Evolutionary conservation across 1,140 invertebrate species (phyloP).

Genomic region (Stenopsyche tienmushanensis): DNA sequence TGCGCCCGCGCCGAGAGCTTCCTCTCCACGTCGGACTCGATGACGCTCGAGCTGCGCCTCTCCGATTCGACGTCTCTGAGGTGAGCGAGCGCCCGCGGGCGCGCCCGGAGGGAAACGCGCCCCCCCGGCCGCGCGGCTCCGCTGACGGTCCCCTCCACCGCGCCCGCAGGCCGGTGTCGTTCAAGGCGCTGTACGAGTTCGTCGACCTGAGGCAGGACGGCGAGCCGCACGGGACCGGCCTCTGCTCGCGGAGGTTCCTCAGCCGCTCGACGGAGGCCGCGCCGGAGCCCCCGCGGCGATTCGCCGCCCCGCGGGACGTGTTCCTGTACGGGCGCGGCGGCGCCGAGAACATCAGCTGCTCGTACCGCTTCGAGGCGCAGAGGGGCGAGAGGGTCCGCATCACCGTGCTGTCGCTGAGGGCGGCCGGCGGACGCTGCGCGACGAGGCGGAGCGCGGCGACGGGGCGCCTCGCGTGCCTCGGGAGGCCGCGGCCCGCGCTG

Average conservation of each 20-base stretch:
- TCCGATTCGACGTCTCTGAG: conserved; percentile 81
- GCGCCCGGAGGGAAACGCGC: no score
- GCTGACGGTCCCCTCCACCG: no score
- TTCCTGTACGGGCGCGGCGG: conserved; percentile 86
- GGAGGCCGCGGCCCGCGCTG: conserved; percentile 58
- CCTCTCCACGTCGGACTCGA: conserved; percentile 73
- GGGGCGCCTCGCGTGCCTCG: conserved; percentile 69
- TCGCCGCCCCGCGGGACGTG: conserved; percentile 72
- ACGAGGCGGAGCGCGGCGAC: conserved; percentile 62
- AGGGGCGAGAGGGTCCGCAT: conserved; percentile 74
- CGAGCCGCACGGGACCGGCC: conserved; percentile 66
- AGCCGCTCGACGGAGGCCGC: conserved; percentile 60
- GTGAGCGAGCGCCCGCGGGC: no score
- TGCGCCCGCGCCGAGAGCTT: conserved; percentile 82
- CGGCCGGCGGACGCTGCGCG: conserved; percentile 62
- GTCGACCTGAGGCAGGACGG: conserved; percentile 85
- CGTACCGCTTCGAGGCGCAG: conserved; percentile 81
- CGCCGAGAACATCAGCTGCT: conserved; percentile 77
- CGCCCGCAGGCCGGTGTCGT: conserved; percentile 73
- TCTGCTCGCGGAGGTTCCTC: conserved; percentile 69
- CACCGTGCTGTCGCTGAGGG: conserved; percentile 65
- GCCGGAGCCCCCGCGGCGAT: conserved; percentile 62
- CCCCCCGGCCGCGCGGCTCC: no score
- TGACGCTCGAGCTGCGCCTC: conserved; percentile 77
- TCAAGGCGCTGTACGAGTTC: conserved; percentile 86